Base-by-base conservation (phyloP, 2,797 vertebrate species). In the Uromys caudimaculatus region DNA sequence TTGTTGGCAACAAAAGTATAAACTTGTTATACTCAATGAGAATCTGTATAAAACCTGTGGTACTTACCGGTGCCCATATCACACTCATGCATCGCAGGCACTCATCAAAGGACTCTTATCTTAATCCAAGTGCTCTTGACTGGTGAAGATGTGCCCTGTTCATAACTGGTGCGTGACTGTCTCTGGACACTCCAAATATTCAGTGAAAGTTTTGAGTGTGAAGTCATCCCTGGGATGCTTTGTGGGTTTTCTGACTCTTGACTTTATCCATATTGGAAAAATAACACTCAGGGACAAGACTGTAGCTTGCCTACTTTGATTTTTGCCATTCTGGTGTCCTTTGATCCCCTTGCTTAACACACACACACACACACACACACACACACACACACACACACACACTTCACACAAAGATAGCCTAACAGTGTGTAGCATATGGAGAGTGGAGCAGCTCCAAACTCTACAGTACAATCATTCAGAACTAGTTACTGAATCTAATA, bases 201-300 rank as follows among this genome's bases (percentile, higher is more conserved):
- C n/a, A 47, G 38, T 41, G 41, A 52, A 82, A 58, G 38, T 77
- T 76, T 76, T 60, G 50, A 73, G 8, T 41, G 60, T 23, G 11
- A 83, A 50, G 6, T 83, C 81, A 29, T 76, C 76, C 3, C 29
- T 56, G 79, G n/a, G 50, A 54, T 38, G 4, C 24, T 81, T 82
- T 54, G 91, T 56, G 24, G 47, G 58, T 58, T 96, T 89, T 75
- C 69, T 94, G 11, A 2, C 16, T 67, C 41, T 77, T 95, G 4
- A 50, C 14, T 89, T 95, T 81, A 69, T 76, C 19, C 4, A 16
- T 85, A 56, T 44, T 44, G 77, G 41, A 90, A 90, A 97, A 96
- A 7, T 44, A 58, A 52, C 23, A 56, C 60, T 12, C 38, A 41
- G 58, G 21, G 62, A 84, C 17, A 79, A 79, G 21, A 21, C 47